phyloP scores from a whole-genome alignment of 1,140 invertebrate species.

The Ceratina australensis region DNA sequence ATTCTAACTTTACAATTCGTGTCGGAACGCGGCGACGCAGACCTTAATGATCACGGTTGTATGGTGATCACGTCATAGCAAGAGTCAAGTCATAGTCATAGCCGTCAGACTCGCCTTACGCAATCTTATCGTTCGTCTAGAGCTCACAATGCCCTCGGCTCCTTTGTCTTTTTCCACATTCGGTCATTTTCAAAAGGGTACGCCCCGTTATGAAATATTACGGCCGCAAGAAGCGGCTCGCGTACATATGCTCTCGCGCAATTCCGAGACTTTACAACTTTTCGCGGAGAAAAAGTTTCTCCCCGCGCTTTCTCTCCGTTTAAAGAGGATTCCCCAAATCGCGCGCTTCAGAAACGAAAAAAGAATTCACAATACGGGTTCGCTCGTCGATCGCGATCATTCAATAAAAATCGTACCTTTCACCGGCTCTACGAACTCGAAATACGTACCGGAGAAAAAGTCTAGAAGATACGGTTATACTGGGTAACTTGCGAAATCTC shows the following conservation, averaged over 20 bases:
- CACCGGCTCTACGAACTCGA: background rate
- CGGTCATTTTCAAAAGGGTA: constrained; percentile 9
- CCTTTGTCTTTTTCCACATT: constrained; percentile 36
- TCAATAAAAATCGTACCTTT: constrained; percentile 1
- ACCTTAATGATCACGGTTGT: constrained; percentile 46
- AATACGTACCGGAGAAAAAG: background rate
- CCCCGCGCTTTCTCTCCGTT: background rate
- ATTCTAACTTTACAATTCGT: constrained; percentile 52
- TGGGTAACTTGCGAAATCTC: constrained; percentile 6
- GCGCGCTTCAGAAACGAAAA: too few relatives aligned
- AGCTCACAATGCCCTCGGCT: constrained; percentile 23
- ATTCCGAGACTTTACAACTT: too few relatives aligned
- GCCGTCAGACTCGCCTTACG: constrained; percentile 44
- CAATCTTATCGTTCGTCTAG: constrained; percentile 47
- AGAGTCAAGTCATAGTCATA: constrained; percentile 47
- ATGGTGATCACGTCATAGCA: constrained; percentile 50
- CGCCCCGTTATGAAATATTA: constrained; percentile 15
- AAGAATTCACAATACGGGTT: background rate
- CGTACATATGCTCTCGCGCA: background rate
- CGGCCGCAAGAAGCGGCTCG: background rate
- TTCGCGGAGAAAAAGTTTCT: background rate
- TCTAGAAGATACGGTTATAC: background rate
- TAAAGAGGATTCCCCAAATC: background rate
- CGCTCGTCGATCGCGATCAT: background rate
- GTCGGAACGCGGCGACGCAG: constrained; percentile 31